These are phyloP conservation scores for Nettapus auritus DNA, from an alignment of 2,113 vertebrate species.

Conservation along the genomic window DNA sequence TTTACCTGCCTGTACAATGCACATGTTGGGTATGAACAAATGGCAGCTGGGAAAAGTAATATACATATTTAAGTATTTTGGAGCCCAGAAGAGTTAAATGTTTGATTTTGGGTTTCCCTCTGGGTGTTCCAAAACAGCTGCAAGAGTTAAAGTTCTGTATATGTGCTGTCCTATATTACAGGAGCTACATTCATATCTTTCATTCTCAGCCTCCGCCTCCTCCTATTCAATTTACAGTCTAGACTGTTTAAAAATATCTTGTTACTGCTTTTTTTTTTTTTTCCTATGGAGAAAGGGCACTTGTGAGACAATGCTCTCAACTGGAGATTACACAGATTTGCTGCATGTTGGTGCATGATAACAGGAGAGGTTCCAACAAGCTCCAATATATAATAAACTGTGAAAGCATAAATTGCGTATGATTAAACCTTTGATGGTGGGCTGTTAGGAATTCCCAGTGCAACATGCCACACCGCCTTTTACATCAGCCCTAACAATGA, in stretches of 20 bases:
- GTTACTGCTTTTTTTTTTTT: neutral
- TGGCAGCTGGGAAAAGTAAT: neutral
- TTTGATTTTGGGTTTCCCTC: neutral
- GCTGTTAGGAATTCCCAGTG: conserved; percentile 59
- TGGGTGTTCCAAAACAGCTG: neutral
- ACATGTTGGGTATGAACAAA: neutral
- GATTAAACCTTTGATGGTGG: conserved; percentile 67
- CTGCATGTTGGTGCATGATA: conserved; percentile 56
- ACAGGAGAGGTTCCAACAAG: conserved; percentile 44
- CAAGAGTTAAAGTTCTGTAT: neutral
- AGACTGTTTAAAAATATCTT: conserved; percentile 51
- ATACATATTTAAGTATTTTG: neutral
- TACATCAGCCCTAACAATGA: conserved; percentile 33
- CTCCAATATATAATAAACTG: conserved; percentile 43
- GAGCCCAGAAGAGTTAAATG: neutral
- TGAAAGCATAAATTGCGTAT: conserved; percentile 46
- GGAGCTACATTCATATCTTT: conserved; percentile 5
- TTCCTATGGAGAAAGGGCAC: conserved; percentile 31
- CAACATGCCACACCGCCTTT: neutral
- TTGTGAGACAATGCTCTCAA: conserved; percentile 45
- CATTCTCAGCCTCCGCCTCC: conserved; percentile 9
- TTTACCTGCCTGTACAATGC: neutral
- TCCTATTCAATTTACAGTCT: conserved; percentile 56
- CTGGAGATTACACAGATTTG: conserved; percentile 32
- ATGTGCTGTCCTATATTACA: neutral